These are phyloP conservation scores for Hipposideros larvatus DNA, from an alignment of 2,797 vertebrate genomes.

Conservation along the genomic window DNA sequence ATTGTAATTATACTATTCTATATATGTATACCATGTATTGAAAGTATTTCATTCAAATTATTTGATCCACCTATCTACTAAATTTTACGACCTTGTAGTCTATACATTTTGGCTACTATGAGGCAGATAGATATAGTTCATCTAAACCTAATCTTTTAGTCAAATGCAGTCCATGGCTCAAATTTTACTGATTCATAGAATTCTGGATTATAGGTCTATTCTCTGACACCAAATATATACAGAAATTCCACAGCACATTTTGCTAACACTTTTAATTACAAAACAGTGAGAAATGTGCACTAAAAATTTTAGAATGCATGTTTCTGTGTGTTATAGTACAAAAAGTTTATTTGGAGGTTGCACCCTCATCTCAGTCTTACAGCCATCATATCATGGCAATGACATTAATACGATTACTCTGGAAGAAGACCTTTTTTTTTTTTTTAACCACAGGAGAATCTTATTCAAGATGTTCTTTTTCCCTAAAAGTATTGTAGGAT, in stretches of 20 bases:
- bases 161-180: neutral
- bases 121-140: neutral
- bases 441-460: neutral
- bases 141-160: neutral
- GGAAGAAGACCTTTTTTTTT: neutral
- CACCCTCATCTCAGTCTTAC: neutral
- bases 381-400: neutral
- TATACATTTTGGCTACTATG: neutral
- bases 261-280: neutral
- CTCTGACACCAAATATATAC: neutral
- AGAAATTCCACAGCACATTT: neutral
- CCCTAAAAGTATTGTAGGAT: neutral
- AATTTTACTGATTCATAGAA: neutral
- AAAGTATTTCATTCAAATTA: neutral
- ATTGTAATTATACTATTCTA: neutral
- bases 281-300: neutral
- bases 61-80: neutral
- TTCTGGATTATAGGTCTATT: neutral
- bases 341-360: neutral
- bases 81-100: neutral
- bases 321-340: neutral
- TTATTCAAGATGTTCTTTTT: neutral
- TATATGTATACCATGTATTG: neutral
- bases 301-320: neutral
- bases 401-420: neutral